phyloP scores from a whole-genome alignment of 2,113 vertebrate species.

The Enhydra lutris region DNA sequence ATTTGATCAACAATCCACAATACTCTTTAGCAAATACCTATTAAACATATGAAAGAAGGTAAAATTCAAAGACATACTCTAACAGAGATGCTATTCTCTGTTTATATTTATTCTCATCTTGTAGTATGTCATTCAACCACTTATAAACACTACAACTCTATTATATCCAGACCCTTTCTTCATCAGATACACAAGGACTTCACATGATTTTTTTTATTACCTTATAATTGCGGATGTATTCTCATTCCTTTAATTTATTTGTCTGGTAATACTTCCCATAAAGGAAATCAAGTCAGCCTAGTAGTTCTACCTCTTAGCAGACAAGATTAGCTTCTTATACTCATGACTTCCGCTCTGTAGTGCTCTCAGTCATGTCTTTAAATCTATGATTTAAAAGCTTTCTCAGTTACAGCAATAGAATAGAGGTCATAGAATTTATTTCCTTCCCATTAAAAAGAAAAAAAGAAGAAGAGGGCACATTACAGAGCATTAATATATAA shows the following conservation, averaged over 20 bases:
- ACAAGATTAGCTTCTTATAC: neutral
- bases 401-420: neutral
- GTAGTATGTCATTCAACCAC: neutral
- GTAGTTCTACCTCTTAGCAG: neutral
- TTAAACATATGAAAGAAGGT: neutral
- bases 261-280: neutral
- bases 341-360: neutral
- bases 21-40: constrained; percentile 7
- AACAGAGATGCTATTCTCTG: neutral
- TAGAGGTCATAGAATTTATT: neutral
- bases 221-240: neutral
- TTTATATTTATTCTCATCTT: neutral
- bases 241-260: neutral
- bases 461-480: neutral
- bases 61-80: neutral
- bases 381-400: neutral
- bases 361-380: neutral
- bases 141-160: neutral
- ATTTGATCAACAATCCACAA: neutral
- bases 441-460: neutral
- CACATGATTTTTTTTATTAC: neutral
- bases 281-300: neutral
- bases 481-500: neutral
- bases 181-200: neutral
- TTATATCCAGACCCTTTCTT: neutral